Evolutionary conservation across 2,113 vertebrate species (phyloP).

Genomic region (Amphiprion ocellaris): DNA sequence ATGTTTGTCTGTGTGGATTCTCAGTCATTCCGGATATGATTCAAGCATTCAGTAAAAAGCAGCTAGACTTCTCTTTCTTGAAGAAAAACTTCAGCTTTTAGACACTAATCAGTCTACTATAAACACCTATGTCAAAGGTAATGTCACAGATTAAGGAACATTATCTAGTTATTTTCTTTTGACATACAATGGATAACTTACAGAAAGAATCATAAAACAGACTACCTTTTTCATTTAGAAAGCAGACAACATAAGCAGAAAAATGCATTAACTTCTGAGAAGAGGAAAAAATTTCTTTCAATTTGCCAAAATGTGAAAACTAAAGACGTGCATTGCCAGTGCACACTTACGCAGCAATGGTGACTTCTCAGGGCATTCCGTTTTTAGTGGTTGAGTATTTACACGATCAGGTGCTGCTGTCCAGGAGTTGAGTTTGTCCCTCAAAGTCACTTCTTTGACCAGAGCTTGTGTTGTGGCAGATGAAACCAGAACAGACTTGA

Average conservation of each 20-base stretch:
- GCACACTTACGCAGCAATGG: slow-evolving; percentile 81
- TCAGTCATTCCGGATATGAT: too few relatives aligned
- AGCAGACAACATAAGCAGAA: background rate
- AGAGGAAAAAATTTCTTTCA: background rate
- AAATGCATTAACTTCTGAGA: background rate
- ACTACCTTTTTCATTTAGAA: too few relatives aligned
- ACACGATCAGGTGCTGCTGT: slow-evolving; percentile 48
- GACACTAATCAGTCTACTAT: too few relatives aligned
- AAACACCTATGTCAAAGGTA: too few relatives aligned
- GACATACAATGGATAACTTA: background rate
- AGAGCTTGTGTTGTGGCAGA: slow-evolving; percentile 50
- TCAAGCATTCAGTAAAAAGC: too few relatives aligned
- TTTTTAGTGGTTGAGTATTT: slow-evolving; percentile 48
- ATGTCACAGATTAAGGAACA: too few relatives aligned
- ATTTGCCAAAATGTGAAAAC: background rate
- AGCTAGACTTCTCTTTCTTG: too few relatives aligned
- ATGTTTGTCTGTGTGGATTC: too few relatives aligned
- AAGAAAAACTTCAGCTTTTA: too few relatives aligned
- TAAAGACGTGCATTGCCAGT: background rate
- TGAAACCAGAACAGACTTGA: slow-evolving; percentile 60
- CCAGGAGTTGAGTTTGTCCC: slow-evolving; percentile 24
- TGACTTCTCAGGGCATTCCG: slow-evolving; percentile 73
- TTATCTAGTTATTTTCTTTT: too few relatives aligned
- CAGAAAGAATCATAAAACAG: too few relatives aligned
- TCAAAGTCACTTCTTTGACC: slow-evolving; percentile 24